Base-by-base conservation (phyloP, 2,888 invertebrate genomes). In the Protophormia terraenovae region DNA sequence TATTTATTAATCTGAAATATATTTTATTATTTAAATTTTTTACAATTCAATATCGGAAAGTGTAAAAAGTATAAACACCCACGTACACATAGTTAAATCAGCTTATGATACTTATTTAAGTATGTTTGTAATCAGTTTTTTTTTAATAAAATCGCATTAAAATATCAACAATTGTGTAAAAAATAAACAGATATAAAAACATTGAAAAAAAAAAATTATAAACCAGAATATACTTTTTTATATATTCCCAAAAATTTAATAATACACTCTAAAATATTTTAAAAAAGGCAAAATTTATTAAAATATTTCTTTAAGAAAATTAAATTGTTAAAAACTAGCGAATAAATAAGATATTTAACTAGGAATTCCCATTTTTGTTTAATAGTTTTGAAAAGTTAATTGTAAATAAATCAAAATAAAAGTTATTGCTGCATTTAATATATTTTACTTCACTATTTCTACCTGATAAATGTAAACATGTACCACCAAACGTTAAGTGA, bases 61-160 rank as follows among this genome's bases (percentile, higher is more conserved):
- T 47, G 47, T 16, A 47, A 47, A 47, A 47, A 16, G 6, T 19
- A 62, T 62, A n/a, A 35, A 19, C 32, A 16, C 19, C 38, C 12
- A 7, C 2, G 16, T 19, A 16, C 1, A 19, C 19, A 47, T 6
- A 47, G 19, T 19, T 19, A 53, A 53, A 53, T 53, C 53, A 27
- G 53, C 53, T 53, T 53, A 53, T 53, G 3, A 24, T 53, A 24
- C 24, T 4, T 24, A 14, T 1, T 24, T 53, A 14, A 27, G 53
- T 27, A 53, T 53, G 53, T 27, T 50, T 32, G 19, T 16, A 27
- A 29, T 32, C 24, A 14, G 62, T 69, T 53, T 22, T 58, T 55
- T 14, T 22, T 32, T 41, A 58, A 22, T 32, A 5, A 58, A 66
- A 66, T 77, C 76, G 76, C 53, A 67, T 67, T 77, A 77, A 62